Conservation (phyloP, 2,113 vertebrate genomes). For the Aphyosemion australe region DNA sequence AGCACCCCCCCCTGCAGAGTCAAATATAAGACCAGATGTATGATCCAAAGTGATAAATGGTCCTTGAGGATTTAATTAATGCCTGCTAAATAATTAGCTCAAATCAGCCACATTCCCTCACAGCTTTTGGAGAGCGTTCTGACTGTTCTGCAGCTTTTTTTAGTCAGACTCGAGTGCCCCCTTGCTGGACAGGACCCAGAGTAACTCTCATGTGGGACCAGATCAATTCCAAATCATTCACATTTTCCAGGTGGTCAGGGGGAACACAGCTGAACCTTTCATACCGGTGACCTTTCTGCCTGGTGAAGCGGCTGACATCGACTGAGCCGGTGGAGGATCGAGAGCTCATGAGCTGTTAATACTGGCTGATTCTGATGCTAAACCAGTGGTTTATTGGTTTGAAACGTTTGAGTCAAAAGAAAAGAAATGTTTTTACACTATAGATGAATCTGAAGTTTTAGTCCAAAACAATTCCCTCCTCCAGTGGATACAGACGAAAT, state of each 20-base stretch:
- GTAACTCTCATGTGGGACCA: conserved; percentile 5
- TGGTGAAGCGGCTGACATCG: neutral
- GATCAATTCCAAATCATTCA: conserved; percentile 37
- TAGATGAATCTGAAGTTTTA: too few species aligned
- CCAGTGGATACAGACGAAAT: too few species aligned
- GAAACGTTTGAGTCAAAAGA: too few species aligned
- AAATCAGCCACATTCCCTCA: conserved; percentile 30
- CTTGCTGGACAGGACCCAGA: conserved; percentile 2
- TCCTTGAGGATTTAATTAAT: conserved; percentile 41
- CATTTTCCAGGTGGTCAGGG: conserved; percentile 33
- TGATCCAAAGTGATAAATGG: conserved; percentile 42
- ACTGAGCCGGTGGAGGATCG: neutral
- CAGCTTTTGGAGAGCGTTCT: neutral
- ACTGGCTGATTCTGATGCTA: neutral
- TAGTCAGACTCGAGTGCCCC: neutral
- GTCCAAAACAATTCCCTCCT: too few species aligned
- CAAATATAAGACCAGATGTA: conserved; percentile 41
- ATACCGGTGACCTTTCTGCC: conserved; percentile 23
- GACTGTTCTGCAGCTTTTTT: neutral
- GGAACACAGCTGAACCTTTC: conserved; percentile 15
- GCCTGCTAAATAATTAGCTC: conserved; percentile 45
- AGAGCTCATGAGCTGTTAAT: neutral
- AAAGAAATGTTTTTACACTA: too few species aligned
- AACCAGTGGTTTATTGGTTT: neutral
- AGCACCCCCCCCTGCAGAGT: conserved; percentile 12